These are phyloP conservation scores for Aurelia sp. DNA, from an alignment of 30 jellyfish, hydroid and myxozoan species.

Conservation along the genomic window DNA sequence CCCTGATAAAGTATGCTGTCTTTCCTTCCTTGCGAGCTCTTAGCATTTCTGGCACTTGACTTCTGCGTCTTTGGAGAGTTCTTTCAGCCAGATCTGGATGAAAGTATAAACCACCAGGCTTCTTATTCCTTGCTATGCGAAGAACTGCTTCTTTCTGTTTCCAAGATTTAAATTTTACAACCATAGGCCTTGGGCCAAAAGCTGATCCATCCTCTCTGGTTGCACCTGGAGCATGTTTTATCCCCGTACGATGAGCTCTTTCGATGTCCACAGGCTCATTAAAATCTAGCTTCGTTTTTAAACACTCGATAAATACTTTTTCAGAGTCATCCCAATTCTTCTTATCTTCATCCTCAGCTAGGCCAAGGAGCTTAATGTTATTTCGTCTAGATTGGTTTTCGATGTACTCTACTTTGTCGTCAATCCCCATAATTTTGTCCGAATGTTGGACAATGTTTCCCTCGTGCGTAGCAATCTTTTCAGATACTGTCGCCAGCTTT, in stretches of 20 bases:
- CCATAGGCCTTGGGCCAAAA: constrained; percentile 53
- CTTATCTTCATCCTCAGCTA: constrained; percentile 9
- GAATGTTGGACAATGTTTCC: neutral
- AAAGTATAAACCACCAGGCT: constrained; percentile 45
- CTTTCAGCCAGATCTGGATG: constrained; percentile 47
- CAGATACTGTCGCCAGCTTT: neutral
- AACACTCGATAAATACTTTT: neutral
- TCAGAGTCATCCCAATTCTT: constrained; percentile 8
- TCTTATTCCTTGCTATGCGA: constrained; percentile 38
- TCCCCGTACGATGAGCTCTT: too few species aligned
- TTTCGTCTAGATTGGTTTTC: constrained; percentile 10
- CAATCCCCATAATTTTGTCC: constrained; percentile 6
- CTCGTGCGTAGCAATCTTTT: constrained; percentile 8
- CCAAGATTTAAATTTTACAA: constrained; percentile 42
- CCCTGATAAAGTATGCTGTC: too few species aligned
- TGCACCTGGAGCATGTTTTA: too few species aligned
- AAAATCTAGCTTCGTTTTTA: constrained; percentile 1
- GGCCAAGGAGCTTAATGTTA: constrained; percentile 1
- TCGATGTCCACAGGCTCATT: constrained; percentile 4
- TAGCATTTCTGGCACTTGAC: too few species aligned
- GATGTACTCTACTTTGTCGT: constrained; percentile 1
- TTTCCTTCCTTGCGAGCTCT: too few species aligned
- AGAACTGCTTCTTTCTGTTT: constrained; percentile 26
- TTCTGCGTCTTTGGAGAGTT: constrained; percentile 47
- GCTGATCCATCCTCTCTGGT: too few species aligned